These are phyloP conservation scores for Ceratotherium simum DNA, from an alignment of 2,113 vertebrate genomes.

Conservation along the genomic window DNA sequence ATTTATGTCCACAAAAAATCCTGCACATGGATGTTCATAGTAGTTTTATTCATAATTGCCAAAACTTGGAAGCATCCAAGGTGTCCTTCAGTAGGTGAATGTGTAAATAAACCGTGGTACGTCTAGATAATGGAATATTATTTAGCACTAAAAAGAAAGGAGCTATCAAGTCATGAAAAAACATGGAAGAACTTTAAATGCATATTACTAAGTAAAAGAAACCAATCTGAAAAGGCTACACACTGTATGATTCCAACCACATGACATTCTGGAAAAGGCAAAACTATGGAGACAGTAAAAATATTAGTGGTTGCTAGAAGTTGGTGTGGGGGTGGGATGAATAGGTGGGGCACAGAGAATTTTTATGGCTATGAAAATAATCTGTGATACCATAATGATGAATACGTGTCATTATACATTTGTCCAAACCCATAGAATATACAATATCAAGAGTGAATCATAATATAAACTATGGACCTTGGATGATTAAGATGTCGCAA, in stretches of 20 bases:
- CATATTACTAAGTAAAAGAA: background rate
- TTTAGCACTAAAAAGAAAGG: background rate
- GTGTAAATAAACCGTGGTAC: background rate
- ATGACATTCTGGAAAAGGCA: background rate
- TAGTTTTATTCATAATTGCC: background rate
- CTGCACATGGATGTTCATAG: background rate
- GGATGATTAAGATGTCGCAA: background rate
- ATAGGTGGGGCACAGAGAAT: no score
- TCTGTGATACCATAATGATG: background rate
- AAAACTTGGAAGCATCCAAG: background rate
- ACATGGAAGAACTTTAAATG: no score
- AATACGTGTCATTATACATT: background rate
- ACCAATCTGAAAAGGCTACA: background rate
- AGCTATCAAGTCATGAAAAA: background rate
- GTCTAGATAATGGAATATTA: background rate
- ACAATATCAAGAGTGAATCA: background rate
- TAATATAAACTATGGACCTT: background rate
- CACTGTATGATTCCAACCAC: background rate
- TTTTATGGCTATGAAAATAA: background rate
- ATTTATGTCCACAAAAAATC: no score
- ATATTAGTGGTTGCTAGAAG: background rate
- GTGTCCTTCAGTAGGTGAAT: background rate
- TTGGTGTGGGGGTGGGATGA: background rate
- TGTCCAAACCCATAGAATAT: background rate
- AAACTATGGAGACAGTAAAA: background rate